These are phyloP conservation scores for Reticulitermes speratus DNA, from an alignment of 1,140 invertebrate species.

Conservation along the genomic window DNA sequence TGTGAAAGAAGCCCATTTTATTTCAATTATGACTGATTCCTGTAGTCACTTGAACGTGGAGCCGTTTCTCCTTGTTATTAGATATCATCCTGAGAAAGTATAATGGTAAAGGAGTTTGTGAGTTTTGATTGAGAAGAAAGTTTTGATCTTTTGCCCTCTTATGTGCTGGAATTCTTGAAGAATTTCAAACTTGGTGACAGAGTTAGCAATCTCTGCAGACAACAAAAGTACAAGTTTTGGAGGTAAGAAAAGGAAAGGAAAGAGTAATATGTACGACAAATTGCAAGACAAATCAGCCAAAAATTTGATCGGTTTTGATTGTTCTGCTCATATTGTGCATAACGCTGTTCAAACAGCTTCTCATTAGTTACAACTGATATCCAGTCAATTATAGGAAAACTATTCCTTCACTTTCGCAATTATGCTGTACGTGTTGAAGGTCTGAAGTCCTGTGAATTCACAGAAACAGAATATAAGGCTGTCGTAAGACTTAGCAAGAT, in stretches of 20 bases:
- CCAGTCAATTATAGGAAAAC: conserved; percentile 40
- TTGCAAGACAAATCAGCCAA: conserved; percentile 35
- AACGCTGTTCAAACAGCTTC: conserved; percentile 38
- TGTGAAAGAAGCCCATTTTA: too few species aligned
- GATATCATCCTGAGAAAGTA: too few species aligned
- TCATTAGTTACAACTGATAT: conserved; percentile 39
- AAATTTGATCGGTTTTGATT: conserved; percentile 38
- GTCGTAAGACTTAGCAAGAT: conserved; percentile 38
- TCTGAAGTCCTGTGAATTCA: too few species aligned
- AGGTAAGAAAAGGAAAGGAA: conserved; percentile 39
- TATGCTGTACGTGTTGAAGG: conserved; percentile 40
- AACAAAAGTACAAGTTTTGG: conserved; percentile 44
- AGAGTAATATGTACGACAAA: too few species aligned
- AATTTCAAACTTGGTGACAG: conserved; percentile 37
- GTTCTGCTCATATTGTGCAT: conserved; percentile 41
- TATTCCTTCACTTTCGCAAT: conserved; percentile 42
- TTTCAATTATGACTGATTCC: too few species aligned
- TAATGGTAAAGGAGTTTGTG: too few species aligned
- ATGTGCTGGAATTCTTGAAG: conserved; percentile 32
- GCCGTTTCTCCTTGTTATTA: too few species aligned
- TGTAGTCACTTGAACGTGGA: too few species aligned
- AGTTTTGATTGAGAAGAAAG: conserved; percentile 37
- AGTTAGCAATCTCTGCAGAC: conserved; percentile 41
- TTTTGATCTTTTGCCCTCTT: conserved; percentile 33
- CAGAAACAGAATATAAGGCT: conserved; percentile 36